Percentiles rank a stretch among this genome's conserved stretches.
phyloP scores from a whole-genome alignment of 1,140 invertebrate species.

The Colletes gigas region DNA sequence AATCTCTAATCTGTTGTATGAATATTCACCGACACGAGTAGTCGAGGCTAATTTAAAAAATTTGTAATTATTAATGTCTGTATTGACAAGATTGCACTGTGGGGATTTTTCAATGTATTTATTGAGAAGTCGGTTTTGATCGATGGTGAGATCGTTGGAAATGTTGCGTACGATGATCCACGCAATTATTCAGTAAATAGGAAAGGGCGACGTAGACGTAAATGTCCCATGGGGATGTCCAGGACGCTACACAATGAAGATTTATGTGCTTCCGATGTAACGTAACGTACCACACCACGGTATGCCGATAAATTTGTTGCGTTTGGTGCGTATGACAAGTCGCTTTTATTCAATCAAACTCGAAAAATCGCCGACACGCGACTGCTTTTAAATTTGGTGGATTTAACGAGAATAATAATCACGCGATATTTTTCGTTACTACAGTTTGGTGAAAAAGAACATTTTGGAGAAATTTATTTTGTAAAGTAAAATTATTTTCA shows the following conservation, averaged over 20 bases:
- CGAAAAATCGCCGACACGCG: neutral
- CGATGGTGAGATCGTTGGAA: neutral
- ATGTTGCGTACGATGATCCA: conserved; percentile 46
- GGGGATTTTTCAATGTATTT: conserved; percentile 13
- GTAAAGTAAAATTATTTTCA: too few relatives aligned
- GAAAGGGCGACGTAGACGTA: conserved; percentile 54
- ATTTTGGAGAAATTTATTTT: too few relatives aligned
- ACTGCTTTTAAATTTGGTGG: neutral
- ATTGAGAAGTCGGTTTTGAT: conserved; percentile 1
- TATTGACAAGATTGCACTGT: neutral
- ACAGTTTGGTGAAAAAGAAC: too few relatives aligned
- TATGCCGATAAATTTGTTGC: conserved; percentile 51
- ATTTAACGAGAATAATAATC: neutral
- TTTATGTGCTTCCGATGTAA: conserved; percentile 69
- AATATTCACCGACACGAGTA: too few relatives aligned
- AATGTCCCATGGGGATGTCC: conserved; percentile 53
- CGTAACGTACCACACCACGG: neutral
- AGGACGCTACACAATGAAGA: conserved; percentile 59
- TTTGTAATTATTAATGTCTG: neutral
- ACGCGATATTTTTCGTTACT: neutral
- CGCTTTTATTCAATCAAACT: neutral
- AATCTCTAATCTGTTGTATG: too few relatives aligned
- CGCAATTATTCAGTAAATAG: conserved; percentile 66
- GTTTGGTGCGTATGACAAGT: neutral
- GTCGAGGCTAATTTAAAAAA: too few relatives aligned